Evolutionary conservation across 1,140 invertebrate genomes (phyloP).

Genomic region (Pygmarrhopalites habei): DNA sequence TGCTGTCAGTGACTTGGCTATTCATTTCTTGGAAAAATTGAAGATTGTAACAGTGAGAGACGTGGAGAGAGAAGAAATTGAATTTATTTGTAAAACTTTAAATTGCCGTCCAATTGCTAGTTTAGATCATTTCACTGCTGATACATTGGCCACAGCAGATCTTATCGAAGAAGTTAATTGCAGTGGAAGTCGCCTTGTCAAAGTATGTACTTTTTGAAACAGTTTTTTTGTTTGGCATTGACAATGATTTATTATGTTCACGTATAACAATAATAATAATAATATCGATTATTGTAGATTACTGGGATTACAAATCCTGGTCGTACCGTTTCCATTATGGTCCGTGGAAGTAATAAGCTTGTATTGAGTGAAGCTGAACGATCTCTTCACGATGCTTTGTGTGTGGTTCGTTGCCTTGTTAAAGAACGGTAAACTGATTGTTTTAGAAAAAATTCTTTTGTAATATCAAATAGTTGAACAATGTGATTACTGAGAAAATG

Average conservation of each 20-base stretch:
- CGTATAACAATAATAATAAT: too few species aligned
- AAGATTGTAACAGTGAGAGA: constrained; percentile 99
- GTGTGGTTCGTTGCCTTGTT: constrained; percentile 93
- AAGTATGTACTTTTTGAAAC: constrained; percentile 52
- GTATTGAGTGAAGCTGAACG: constrained; percentile 91
- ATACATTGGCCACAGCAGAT: constrained; percentile 85
- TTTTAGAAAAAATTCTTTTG: too few species aligned
- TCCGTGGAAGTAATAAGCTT: constrained; percentile 94
- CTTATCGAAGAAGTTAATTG: constrained; percentile 89
- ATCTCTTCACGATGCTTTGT: constrained; percentile 96
- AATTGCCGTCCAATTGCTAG: constrained; percentile 95
- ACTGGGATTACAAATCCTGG: constrained; percentile 84
- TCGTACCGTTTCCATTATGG: constrained; percentile 84
- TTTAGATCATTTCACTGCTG: constrained; percentile 90
- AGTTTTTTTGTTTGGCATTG: too few species aligned
- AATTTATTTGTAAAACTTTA: constrained; percentile 93
- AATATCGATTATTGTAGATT: too few species aligned
- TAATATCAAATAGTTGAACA: too few species aligned
- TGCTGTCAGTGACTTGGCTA: constrained; percentile 90
- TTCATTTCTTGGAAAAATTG: constrained; percentile 98
- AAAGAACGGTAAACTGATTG: constrained; percentile 62
- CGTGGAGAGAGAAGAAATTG: constrained; percentile 94
- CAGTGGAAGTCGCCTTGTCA: constrained; percentile 86
- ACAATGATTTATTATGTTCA: constrained; percentile 42
- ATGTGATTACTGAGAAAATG: not conserved